phyloP scores from a whole-genome alignment of 2,797 vertebrate species.

The Acrocephalus scirpaceus region DNA sequence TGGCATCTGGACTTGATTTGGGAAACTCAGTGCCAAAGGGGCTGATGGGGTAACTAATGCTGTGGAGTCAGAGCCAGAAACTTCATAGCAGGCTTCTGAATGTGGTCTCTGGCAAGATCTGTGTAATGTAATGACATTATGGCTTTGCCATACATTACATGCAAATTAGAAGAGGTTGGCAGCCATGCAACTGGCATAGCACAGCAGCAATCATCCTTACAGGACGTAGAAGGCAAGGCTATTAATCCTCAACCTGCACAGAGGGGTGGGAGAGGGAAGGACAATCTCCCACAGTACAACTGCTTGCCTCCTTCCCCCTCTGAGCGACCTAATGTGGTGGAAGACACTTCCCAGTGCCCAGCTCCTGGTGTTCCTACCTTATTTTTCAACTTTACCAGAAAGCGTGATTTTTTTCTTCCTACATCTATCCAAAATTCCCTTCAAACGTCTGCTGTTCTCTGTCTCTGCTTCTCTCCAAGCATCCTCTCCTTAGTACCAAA shows the following conservation, averaged over 20 bases:
- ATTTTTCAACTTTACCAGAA: neutral
- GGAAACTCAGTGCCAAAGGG: neutral
- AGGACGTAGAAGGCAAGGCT: neutral
- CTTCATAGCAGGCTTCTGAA: constrained; percentile 1
- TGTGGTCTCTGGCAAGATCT: constrained; percentile 7
- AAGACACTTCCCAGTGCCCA: neutral
- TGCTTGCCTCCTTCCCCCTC: neutral
- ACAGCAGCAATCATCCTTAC: constrained; percentile 1
- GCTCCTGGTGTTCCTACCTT: neutral
- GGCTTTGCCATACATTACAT: constrained; percentile 44
- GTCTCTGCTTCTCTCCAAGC: neutral
- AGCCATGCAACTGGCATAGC: constrained; percentile 5
- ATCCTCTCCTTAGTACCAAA: neutral
- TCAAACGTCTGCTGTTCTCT: neutral
- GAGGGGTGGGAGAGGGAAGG: neutral
- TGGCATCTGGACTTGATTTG: neutral
- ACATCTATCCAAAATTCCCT: neutral
- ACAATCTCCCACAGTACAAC: neutral
- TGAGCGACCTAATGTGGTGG: neutral
- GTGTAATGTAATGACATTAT: constrained; percentile 8
- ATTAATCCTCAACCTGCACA: neutral
- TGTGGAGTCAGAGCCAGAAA: constrained; percentile 10
- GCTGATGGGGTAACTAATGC: constrained; percentile 10
- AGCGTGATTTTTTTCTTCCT: neutral
- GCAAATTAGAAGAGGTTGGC: constrained; percentile 46